Evolutionary conservation across 2,888 invertebrate genomes (phyloP).

Genomic region (Ectemnius cavifrons): DNA sequence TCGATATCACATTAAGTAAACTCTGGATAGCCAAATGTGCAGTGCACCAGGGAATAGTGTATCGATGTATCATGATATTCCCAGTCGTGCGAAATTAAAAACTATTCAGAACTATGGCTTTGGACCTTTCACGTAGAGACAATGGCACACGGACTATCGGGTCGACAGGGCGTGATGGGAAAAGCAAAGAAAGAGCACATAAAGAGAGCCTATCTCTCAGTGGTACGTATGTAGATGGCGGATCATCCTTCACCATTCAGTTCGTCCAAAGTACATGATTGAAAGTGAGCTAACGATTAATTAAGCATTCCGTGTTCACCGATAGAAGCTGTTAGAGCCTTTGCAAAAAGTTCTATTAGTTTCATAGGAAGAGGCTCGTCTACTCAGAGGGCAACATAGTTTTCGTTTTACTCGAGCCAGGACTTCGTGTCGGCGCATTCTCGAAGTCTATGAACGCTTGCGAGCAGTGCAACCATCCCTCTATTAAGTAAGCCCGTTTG

Average conservation of each 20-base stretch:
- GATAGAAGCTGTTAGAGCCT: no score
- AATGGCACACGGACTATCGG: no score
- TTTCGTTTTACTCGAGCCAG: not conserved
- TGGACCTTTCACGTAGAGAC: no score
- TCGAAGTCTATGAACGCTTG: not conserved
- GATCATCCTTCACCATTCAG: not conserved
- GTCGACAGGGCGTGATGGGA: not conserved
- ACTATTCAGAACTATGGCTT: no score
- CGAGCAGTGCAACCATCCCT: not conserved
- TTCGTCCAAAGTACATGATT: not conserved
- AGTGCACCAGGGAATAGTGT: no score
- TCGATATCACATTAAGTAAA: no score
- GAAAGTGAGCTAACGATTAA: not conserved
- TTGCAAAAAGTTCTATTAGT: not conserved
- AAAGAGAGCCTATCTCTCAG: not conserved
- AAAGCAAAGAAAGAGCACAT: not conserved
- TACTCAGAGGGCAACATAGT: not conserved
- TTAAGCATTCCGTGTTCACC: not conserved
- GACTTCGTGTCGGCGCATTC: slow-evolving; percentile 26
- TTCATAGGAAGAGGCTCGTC: not conserved
- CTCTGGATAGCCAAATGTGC: no score
- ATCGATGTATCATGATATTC: no score
- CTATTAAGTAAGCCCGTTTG: slow-evolving; percentile 37
- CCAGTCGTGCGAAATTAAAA: no score
- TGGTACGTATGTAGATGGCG: not conserved